Base-by-base conservation (phyloP, 2,113 vertebrate genomes). In the Poeciliopsis turrubarensis region DNA sequence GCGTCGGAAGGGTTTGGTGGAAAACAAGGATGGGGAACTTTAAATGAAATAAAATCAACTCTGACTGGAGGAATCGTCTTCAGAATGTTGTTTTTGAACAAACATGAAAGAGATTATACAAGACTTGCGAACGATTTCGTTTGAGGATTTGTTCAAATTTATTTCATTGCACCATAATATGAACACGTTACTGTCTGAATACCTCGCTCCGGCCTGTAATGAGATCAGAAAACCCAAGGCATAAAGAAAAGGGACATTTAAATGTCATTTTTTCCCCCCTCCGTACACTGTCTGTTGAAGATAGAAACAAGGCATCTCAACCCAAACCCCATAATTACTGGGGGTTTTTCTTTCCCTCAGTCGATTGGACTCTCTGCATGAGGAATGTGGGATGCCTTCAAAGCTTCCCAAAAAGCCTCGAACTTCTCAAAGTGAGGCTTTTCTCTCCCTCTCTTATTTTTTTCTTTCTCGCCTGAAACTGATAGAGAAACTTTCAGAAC, bases 321-420 rank as follows among this genome's bases (percentile, higher is more conserved):
- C 41, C 78, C 72, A 79, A 84, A 79, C 68, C 26, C 39, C 68
- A 80, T 80, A 78, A 84, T 87, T 83, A 72, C 54, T 64, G 14
- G 0, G 17, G 7, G 7, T 68, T 84, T 71, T 65, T 0, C 22
- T 37, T 37, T 37, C 8, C 44, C 7, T 74, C 47, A 31, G 65
- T n/a, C 75, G 63, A 79, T 78, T 37, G 27, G 44, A 80, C 65
- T 27, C 65, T n/a, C 31, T 70, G 66, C 65, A 72, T 70, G 78
- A 87, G 47, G 57, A 73, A 68, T 13, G 70, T 70, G 64, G 79
- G 69, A 80, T 70, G 72, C 68, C 61, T 75, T 86, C 31, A 66
- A 62, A 44, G 75, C 47, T 81, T 75, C 68, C 10, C n/a, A 34
- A 60, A 76, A 70, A 70, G 61, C 64, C 32, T 32, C 39, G 19